Conservation (phyloP, 2,797 vertebrate species). For the Oryzias sinensis region DNA sequence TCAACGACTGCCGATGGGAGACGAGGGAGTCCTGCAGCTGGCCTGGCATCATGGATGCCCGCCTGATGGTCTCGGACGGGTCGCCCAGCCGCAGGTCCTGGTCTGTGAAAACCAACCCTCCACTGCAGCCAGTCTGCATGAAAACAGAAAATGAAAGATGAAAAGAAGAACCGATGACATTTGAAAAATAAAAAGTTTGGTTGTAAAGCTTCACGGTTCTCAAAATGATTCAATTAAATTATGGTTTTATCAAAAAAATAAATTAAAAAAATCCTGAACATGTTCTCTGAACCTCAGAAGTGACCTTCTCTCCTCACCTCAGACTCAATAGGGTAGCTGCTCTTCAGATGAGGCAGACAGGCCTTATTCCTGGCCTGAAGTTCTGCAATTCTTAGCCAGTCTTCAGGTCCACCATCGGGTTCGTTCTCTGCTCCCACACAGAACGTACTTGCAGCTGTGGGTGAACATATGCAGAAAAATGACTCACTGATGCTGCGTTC, state of each 20-base stretch:
- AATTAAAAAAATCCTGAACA: too few relatives aligned
- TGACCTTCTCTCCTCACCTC: slow-evolving; percentile 69
- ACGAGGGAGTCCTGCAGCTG: slow-evolving; percentile 76
- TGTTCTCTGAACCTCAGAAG: neutral
- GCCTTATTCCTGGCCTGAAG: slow-evolving; percentile 87
- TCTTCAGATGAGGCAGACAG: slow-evolving; percentile 90
- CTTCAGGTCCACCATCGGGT: slow-evolving; percentile 80
- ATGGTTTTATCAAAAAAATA: too few relatives aligned
- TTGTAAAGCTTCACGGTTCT: too few relatives aligned
- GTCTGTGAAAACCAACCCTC: slow-evolving; percentile 77
- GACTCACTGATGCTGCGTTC: too few relatives aligned
- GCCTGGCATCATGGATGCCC: slow-evolving; percentile 82
- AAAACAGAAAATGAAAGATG: neutral
- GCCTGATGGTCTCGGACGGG: slow-evolving; percentile 85
- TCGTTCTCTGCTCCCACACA: slow-evolving; percentile 84
- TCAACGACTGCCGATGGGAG: slow-evolving; percentile 70
- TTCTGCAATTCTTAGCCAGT: slow-evolving; percentile 92
- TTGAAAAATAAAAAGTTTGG: neutral
- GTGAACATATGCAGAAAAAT: slow-evolving; percentile 31
- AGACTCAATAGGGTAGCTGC: slow-evolving; percentile 89
- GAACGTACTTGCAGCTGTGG: slow-evolving; percentile 69
- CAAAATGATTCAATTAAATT: too few relatives aligned
- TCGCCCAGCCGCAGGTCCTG: slow-evolving; percentile 89
- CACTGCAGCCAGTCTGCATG: slow-evolving; percentile 47
- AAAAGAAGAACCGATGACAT: neutral